Percentiles rank a stretch among this genome's conserved stretches.
Evolutionary conservation across 2,888 invertebrate genomes (phyloP).

Genomic region (Drosophila barbarae): DNA sequence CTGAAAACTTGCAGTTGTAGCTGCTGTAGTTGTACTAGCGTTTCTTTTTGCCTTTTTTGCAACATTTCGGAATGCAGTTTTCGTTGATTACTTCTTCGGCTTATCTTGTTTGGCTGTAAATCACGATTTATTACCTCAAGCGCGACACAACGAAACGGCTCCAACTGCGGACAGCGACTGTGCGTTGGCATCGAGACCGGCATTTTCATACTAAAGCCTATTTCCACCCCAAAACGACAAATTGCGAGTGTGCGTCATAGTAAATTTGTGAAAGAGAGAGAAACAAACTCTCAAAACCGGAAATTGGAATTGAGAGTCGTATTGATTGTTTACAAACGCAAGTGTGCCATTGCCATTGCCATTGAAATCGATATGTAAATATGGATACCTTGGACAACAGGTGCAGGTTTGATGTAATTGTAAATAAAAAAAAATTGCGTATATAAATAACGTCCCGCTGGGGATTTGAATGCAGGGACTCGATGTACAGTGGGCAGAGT

Average conservation of each 20-base stretch:
- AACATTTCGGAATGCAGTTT: constrained; percentile 35
- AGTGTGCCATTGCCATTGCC: not conserved
- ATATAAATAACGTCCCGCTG: not conserved
- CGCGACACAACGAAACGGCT: constrained; percentile 40
- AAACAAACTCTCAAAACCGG: constrained; percentile 20
- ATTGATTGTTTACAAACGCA: constrained; percentile 12
- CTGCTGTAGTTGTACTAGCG: constrained; percentile 11
- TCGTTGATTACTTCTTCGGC: constrained; percentile 36
- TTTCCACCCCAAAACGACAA: constrained; percentile 32
- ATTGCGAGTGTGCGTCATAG: constrained; percentile 12
- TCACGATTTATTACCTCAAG: constrained; percentile 30
- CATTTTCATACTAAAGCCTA: constrained; percentile 46
- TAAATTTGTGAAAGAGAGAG: not conserved
- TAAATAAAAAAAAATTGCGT: not conserved
- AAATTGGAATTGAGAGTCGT: not conserved
- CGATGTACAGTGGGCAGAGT: too few relatives aligned
- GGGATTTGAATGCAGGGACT: not conserved
- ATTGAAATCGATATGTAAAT: not conserved
- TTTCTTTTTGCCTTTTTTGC: constrained; percentile 16
- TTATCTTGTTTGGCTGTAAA: constrained; percentile 35
- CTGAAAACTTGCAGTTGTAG: constrained; percentile 16
- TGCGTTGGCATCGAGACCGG: constrained; percentile 60
- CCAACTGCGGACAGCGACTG: constrained; percentile 50
- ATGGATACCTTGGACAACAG: not conserved
- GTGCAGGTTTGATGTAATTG: not conserved